phyloP scores from a whole-genome alignment of 2,113 vertebrate species.

The Oreochromis niloticus region DNA sequence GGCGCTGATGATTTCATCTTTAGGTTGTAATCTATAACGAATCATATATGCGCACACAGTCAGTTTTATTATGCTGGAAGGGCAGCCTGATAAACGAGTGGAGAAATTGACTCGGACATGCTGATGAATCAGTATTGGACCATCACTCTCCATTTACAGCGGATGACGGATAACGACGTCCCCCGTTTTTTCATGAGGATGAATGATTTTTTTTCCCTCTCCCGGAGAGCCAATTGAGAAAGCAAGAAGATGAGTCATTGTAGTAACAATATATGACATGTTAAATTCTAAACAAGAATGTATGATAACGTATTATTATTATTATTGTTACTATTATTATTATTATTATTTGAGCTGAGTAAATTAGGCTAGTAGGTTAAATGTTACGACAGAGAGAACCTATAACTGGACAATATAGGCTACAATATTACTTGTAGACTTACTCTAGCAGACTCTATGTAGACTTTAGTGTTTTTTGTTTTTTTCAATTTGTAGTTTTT shows the following conservation, averaged over 20 bases:
- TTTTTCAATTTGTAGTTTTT: neutral
- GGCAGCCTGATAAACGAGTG: constrained; percentile 43
- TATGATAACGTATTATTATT: neutral
- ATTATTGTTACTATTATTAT: neutral
- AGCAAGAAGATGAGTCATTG: constrained; percentile 10
- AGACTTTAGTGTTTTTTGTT: neutral
- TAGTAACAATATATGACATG: neutral
- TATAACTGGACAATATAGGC: neutral
- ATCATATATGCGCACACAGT: neutral
- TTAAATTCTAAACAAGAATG: neutral
- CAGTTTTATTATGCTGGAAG: constrained; percentile 17
- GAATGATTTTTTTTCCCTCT: neutral
- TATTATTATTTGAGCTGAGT: neutral
- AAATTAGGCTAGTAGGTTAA: neutral
- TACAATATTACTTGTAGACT: neutral
- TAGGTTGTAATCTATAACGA: constrained; percentile 26
- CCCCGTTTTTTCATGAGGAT: constrained; percentile 8
- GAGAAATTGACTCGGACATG: constrained; percentile 41
- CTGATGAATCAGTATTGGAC: constrained; percentile 63
- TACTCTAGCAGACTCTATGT: neutral
- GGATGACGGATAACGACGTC: constrained; percentile 55
- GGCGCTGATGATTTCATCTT: constrained; percentile 7
- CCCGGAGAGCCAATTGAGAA: constrained; percentile 10
- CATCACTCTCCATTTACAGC: constrained; percentile 60
- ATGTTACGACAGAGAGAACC: neutral